phyloP scores from a whole-genome alignment of 2,113 vertebrate genomes.

The Helogale parvula region DNA sequence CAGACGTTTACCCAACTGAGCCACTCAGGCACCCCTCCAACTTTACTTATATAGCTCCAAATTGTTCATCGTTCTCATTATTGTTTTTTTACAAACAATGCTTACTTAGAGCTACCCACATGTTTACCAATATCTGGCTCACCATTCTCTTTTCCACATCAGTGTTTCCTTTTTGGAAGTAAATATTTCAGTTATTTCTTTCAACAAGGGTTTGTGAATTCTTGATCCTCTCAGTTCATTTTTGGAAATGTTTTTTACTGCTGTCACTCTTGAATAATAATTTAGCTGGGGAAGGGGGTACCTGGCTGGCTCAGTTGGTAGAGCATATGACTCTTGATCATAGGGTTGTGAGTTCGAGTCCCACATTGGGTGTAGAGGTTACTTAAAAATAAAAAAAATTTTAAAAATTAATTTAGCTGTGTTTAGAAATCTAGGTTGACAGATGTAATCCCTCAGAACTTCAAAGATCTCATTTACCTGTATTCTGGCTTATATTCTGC shows the following conservation, averaged over 20 bases:
- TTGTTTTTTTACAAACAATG: background rate
- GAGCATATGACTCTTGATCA: background rate
- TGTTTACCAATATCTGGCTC: background rate
- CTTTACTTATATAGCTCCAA: background rate
- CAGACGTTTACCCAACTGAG: too few relatives aligned
- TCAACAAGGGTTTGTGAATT: background rate
- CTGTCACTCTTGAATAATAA: background rate
- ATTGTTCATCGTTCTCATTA: conserved; percentile 1
- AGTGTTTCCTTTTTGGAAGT: background rate
- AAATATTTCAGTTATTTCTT: background rate
- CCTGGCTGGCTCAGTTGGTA: background rate
- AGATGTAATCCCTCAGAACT: background rate
- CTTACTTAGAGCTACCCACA: background rate
- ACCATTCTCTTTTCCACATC: background rate
- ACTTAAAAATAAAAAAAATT: background rate
- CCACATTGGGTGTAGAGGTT: background rate
- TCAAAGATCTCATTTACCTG: conserved; percentile 34
- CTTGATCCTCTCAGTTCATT: conserved; percentile 35
- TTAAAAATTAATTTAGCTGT: background rate
- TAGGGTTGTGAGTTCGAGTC: background rate
- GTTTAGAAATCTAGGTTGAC: background rate
- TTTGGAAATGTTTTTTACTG: conserved; percentile 27
- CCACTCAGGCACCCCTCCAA: background rate
- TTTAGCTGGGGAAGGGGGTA: background rate
- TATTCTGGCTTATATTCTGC: background rate